A percentile compares a stretch with the other conserved stretches of the same genome.
phyloP scores from a whole-genome alignment of 2,888 invertebrate genomes.

The Meghimatium bilineatum region DNA sequence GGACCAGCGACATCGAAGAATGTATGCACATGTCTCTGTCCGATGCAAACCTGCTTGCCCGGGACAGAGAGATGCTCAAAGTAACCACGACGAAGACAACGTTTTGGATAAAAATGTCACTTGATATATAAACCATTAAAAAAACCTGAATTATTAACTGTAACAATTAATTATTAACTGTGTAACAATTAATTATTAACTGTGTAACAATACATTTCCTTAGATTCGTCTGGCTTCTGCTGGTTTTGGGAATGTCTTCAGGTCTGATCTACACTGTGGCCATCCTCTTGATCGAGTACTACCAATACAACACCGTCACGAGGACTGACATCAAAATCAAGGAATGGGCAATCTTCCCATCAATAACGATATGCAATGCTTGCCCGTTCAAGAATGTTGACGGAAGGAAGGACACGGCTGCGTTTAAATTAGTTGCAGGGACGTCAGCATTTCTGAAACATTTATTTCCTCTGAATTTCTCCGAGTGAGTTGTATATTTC shows the following conservation, averaged over 20 bases:
- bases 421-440: not conserved
- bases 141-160: too few relatives aligned
- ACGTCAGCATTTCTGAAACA: not conserved
- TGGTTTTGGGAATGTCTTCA: slow-evolving; percentile 17
- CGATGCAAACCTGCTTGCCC: too few relatives aligned
- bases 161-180: too few relatives aligned
- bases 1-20: too few relatives aligned
- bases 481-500: slow-evolving; percentile 40
- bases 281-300: slow-evolving; percentile 28
- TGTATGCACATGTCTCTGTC: too few relatives aligned
- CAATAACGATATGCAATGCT: slow-evolving; percentile 38
- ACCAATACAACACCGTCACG: slow-evolving; percentile 32
- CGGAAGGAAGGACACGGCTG: not conserved
- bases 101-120: too few relatives aligned
- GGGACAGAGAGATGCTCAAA: too few relatives aligned
- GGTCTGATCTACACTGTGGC: slow-evolving; percentile 14
- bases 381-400: slow-evolving; percentile 28
- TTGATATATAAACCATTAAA: too few relatives aligned
- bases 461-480: slow-evolving; percentile 8
- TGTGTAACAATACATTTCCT: not conserved
- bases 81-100: too few relatives aligned
- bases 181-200: too few relatives aligned
- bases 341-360: slow-evolving; percentile 23
- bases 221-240: slow-evolving; percentile 32
- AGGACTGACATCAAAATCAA: slow-evolving; percentile 26